A percentile compares a stretch with the other conserved stretches of the same genome.
Conservation (phyloP, 2,888 invertebrate species). For the Lordiphosa andalusiaca region DNA sequence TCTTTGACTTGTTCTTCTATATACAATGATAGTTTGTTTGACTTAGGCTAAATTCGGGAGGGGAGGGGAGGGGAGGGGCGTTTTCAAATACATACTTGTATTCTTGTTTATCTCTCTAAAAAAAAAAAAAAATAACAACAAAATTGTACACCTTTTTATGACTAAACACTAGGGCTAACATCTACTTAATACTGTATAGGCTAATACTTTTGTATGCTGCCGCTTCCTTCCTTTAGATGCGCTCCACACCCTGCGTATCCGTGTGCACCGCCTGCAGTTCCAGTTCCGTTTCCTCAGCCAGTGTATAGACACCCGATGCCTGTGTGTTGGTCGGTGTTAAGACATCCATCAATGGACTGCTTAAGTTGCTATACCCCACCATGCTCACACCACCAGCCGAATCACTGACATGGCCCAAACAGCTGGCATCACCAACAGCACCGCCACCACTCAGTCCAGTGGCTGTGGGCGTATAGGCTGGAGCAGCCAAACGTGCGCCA, state of each 20-base stretch:
- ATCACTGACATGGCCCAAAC: slow-evolving; percentile 43
- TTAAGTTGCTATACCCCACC: slow-evolving; percentile 46
- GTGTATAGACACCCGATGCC: slow-evolving; percentile 82
- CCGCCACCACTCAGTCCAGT: slow-evolving; percentile 1
- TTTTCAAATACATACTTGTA: background rate
- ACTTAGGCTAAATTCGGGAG: background rate
- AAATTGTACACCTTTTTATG: background rate
- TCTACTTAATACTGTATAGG: slow-evolving; percentile 8
- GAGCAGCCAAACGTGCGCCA: slow-evolving; percentile 51
- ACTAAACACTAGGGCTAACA: slow-evolving; percentile 2
- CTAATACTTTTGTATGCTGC: slow-evolving; percentile 6
- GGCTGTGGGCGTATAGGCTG: slow-evolving; percentile 44
- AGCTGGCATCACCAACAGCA: slow-evolving; percentile 21
- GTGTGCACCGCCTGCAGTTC: slow-evolving; percentile 81
- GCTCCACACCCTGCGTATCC: slow-evolving; percentile 73
- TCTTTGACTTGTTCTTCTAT: slow-evolving; percentile 17
- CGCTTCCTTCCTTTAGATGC: slow-evolving; percentile 56
- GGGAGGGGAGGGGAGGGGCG: no score
- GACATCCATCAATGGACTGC: slow-evolving; percentile 68
- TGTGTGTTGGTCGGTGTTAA: slow-evolving; percentile 50
- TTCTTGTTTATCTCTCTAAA: background rate
- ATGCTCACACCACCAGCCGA: slow-evolving; percentile 31
- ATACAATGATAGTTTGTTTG: slow-evolving; percentile 34
- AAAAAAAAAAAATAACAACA: slow-evolving; percentile 10
- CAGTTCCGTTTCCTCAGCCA: slow-evolving; percentile 82